These are phyloP conservation scores for Cryptomyrus ogoouensis DNA, from an alignment of 2,113 vertebrate genomes.

Conservation along the genomic window DNA sequence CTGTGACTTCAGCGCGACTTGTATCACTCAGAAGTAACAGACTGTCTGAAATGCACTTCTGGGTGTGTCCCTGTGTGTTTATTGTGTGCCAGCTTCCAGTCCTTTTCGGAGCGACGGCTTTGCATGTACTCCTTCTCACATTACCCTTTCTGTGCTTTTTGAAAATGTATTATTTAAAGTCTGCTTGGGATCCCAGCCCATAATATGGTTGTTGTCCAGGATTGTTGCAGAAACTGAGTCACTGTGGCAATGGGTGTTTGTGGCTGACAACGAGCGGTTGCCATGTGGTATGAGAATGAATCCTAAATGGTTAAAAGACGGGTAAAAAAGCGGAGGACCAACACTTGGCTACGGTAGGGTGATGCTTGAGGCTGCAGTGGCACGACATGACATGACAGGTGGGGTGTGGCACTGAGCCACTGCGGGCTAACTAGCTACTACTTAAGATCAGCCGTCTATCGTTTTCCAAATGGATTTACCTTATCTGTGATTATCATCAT, in stretches of 20 bases:
- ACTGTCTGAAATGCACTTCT: neutral
- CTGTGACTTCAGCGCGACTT: neutral
- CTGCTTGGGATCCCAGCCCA: neutral
- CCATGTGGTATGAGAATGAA: neutral
- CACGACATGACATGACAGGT: neutral
- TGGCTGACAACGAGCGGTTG: neutral
- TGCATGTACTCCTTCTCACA: neutral
- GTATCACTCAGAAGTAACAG: neutral
- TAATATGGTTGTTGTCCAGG: neutral
- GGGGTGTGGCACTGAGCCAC: neutral
- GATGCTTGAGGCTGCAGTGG: neutral
- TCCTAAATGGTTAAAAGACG: neutral
- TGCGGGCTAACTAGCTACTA: neutral
- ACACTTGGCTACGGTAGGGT: neutral
- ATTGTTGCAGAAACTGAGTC: neutral
- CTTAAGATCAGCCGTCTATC: neutral
- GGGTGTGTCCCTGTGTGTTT: neutral
- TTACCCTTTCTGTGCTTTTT: neutral
- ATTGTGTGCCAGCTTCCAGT: neutral
- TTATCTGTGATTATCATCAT: neutral
- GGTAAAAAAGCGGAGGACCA: neutral
- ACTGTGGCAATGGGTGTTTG: neutral
- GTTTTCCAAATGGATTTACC: neutral
- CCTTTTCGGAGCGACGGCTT: neutral
- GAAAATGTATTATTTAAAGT: conserved; percentile 7